Evolutionary conservation across 2,113 vertebrate species (phyloP).

Genomic region (Dendropsophus ebraccatus): DNA sequence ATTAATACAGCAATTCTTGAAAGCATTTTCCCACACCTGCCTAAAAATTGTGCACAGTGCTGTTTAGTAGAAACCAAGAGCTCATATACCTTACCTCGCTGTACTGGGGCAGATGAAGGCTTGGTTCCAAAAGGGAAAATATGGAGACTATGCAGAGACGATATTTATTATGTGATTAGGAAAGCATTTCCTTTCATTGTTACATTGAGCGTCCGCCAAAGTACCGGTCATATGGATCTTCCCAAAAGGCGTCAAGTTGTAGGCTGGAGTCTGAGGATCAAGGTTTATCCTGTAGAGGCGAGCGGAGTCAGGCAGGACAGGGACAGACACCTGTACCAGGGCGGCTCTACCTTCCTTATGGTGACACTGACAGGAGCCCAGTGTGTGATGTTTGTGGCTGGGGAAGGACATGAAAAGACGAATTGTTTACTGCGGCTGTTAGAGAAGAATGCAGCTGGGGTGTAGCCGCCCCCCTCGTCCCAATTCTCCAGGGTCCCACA

Average conservation of each 20-base stretch:
- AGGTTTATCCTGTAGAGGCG: neutral
- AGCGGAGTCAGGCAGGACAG: neutral
- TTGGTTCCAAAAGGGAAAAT: neutral
- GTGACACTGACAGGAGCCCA: neutral
- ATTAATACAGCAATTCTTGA: no score
- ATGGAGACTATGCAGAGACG: neutral
- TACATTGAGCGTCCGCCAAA: neutral
- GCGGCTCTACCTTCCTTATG: neutral
- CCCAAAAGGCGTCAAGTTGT: neutral
- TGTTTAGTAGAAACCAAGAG: neutral
- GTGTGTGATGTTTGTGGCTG: neutral
- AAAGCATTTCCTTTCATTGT: constrained; percentile 31
- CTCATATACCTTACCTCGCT: neutral
- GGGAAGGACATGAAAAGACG: constrained; percentile 32
- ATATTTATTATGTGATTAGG: neutral
- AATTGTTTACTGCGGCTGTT: constrained; percentile 35
- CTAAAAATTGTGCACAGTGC: no score
- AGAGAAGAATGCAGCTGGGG: constrained; percentile 11
- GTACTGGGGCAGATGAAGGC: neutral
- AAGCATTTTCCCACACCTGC: no score
- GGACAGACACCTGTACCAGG: neutral
- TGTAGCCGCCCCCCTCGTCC: neutral
- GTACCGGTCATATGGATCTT: neutral
- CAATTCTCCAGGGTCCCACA: constrained; percentile 17
- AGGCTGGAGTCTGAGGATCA: neutral